These are phyloP conservation scores for Pilophorus perplexus DNA, from an alignment of 2,888 invertebrate species.

Conservation along the genomic window DNA sequence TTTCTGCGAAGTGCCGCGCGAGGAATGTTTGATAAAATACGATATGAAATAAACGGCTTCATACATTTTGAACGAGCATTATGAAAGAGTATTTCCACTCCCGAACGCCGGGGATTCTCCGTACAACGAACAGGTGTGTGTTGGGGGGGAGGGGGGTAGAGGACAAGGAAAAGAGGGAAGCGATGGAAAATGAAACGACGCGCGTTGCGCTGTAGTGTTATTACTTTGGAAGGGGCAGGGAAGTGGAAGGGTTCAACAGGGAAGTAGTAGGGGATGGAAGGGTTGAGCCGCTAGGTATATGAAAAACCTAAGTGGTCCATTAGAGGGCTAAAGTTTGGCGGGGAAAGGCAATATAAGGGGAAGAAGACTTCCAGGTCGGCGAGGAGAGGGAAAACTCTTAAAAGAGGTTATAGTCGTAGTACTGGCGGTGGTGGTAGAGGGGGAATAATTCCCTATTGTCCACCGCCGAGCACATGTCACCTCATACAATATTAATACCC, in stretches of 20 bases:
- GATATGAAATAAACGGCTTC: conserved; percentile 19
- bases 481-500: conserved; percentile 30
- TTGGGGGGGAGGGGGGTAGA: not conserved
- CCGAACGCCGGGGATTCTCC: not conserved
- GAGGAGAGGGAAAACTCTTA: conserved; percentile 18
- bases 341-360: conserved; percentile 18
- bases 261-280: too few relatives aligned
- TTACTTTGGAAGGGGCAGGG: not conserved
- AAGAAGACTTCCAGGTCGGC: conserved; percentile 1
- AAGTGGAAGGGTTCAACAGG: not conserved
- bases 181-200: conserved; percentile 27
- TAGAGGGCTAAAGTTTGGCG: conserved; percentile 30
- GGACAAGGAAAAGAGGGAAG: too few relatives aligned
- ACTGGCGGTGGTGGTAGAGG: not conserved
- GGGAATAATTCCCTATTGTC: conserved; percentile 30
- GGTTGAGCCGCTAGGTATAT: conserved; percentile 29
- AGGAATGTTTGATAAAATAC: conserved; percentile 10
- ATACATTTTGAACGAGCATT: conserved; percentile 21
- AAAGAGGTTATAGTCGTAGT: conserved; percentile 2
- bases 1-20: not conserved
- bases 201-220: conserved; percentile 27
- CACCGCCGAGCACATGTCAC: conserved; percentile 16
- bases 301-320: conserved; percentile 40
- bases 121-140: conserved; percentile 2
- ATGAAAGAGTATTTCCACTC: not conserved